A percentile compares a stretch with the other conserved stretches of the same genome.
phyloP scores from a whole-genome alignment of 2,113 vertebrate genomes.

The Corydoras sp. region DNA sequence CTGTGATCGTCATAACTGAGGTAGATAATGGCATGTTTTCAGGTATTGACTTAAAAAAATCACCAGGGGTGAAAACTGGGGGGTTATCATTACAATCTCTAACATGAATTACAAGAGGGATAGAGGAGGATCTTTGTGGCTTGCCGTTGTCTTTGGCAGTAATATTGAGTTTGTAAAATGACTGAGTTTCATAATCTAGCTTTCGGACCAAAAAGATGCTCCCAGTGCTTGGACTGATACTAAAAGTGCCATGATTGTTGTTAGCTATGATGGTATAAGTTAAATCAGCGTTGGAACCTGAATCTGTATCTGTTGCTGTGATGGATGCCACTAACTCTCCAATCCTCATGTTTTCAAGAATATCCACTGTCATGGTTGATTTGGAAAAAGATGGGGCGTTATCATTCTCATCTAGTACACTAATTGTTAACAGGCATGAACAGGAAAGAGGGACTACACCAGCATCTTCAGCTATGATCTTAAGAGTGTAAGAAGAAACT shows the following conservation, averaged over 20 bases:
- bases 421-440: conserved; percentile 82
- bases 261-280: conserved; percentile 86
- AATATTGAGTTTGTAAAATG: conserved; percentile 88
- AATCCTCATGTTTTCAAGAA: conserved; percentile 92
- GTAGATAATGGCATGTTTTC: conserved; percentile 87
- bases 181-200: conserved; percentile 91
- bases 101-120: conserved; percentile 86
- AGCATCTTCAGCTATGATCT: conserved; percentile 84
- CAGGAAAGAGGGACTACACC: conserved; percentile 74
- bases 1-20: conserved; percentile 81
- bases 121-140: conserved; percentile 81
- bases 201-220: conserved; percentile 91
- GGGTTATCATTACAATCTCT: conserved; percentile 96
- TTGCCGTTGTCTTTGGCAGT: conserved; percentile 87
- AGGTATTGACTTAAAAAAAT: conserved; percentile 90
- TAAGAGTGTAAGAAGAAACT: conserved; percentile 79
- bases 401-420: conserved; percentile 92
- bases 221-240: conserved; percentile 91
- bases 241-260: conserved; percentile 92
- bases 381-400: conserved; percentile 89
- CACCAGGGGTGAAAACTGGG: conserved; percentile 83
- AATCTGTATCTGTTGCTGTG: conserved; percentile 87
- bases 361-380: conserved; percentile 79
- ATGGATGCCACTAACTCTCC: conserved; percentile 91
- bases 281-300: conserved; percentile 87